Conservation (phyloP, 2,797 vertebrate genomes). For the Urocyon cinereoargenteus region DNA sequence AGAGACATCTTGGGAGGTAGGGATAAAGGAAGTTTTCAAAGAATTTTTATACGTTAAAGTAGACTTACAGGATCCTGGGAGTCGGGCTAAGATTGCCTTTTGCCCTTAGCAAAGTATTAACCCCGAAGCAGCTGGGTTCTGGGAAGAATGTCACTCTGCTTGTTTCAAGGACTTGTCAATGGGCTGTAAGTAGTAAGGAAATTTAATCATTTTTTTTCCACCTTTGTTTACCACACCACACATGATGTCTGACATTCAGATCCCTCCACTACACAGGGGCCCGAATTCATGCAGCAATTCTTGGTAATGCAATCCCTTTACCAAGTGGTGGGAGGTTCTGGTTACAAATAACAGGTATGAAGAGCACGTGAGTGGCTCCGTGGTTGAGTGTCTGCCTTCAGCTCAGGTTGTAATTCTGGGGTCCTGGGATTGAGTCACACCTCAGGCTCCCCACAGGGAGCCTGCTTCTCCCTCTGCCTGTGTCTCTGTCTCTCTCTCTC, state of each 20-base stretch:
- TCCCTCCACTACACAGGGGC: background rate
- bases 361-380: background rate
- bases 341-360: background rate
- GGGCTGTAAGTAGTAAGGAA: background rate
- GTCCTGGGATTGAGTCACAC: too few species aligned
- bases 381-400: too few species aligned
- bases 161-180: background rate
- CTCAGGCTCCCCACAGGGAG: too few species aligned
- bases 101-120: background rate
- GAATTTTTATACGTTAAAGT: background rate
- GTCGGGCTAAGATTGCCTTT: background rate
- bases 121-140: background rate
- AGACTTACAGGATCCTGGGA: background rate
- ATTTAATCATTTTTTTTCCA: background rate
- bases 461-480: too few species aligned
- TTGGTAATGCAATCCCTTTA: background rate
- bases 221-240: background rate
- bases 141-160: background rate
- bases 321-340: background rate
- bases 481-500: too few species aligned
- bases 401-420: too few species aligned
- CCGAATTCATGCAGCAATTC: background rate
- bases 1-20: background rate
- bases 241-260: constrained; percentile 3
- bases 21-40: background rate